Percentiles rank a stretch among this genome's conserved stretches.
phyloP scores from a whole-genome alignment of 1,140 invertebrate species.

The Holotrichia oblita region DNA sequence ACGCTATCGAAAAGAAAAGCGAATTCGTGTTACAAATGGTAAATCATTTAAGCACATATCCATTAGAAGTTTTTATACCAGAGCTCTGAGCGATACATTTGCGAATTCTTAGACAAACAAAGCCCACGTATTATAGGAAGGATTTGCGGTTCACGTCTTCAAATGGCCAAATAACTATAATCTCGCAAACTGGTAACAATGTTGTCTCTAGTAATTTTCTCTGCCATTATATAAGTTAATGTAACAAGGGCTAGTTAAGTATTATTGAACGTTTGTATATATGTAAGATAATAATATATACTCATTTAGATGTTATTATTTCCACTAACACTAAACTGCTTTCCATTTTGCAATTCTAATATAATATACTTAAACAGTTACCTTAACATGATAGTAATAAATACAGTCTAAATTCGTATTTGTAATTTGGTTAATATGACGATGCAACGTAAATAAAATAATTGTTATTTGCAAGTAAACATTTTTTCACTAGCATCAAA shows the following conservation, averaged over 20 bases:
- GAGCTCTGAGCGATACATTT: no score
- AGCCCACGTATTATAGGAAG: background rate
- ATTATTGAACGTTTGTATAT: background rate
- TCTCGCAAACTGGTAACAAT: background rate
- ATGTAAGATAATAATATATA: background rate
- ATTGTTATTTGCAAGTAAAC: no score
- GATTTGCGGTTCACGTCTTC: background rate
- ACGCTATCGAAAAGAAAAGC: no score
- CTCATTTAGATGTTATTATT: background rate
- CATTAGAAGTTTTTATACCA: no score
- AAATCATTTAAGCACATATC: no score
- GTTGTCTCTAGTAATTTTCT: conserved; percentile 1
- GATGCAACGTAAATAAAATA: background rate
- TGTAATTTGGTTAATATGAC: background rate
- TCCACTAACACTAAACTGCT: background rate
- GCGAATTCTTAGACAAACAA: background rate
- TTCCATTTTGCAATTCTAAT: background rate
- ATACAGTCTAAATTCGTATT: background rate
- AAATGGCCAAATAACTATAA: background rate
- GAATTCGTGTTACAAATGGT: no score
- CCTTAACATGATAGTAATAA: background rate
- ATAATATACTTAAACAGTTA: background rate
- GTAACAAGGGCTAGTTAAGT: background rate
- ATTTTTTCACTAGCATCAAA: no score
- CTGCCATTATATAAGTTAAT: background rate